Conservation (phyloP, 1,140 invertebrate genomes). For the Drosophila virilis region DNA sequence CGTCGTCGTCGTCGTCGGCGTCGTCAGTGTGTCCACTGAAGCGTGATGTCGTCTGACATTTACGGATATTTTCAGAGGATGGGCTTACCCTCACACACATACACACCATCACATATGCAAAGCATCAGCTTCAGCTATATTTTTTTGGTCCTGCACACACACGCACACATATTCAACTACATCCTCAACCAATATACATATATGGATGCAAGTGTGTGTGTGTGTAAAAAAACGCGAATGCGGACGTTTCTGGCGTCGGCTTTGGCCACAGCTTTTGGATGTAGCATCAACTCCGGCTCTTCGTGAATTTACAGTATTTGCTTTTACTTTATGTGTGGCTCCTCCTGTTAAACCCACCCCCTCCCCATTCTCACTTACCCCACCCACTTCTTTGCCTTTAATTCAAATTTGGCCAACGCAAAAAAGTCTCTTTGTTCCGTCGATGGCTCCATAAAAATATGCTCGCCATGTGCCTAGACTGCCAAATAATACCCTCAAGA, state of each 20-base stretch:
- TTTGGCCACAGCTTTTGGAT: conserved; percentile 38
- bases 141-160: background rate
- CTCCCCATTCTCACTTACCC: background rate
- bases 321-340: conserved; percentile 49
- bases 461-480: conserved; percentile 32
- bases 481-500: conserved; percentile 13
- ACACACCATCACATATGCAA: conserved; percentile 46
- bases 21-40: conserved; percentile 70
- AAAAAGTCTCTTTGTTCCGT: conserved; percentile 75
- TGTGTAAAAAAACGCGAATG: conserved; percentile 55
- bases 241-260: conserved; percentile 49
- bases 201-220: conserved; percentile 9
- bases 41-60: conserved; percentile 84
- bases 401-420: conserved; percentile 71
- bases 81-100: conserved; percentile 4
- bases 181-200: background rate
- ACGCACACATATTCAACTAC: background rate
- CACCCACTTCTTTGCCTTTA: background rate
- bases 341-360: conserved; percentile 17
- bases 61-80: conserved; percentile 57
- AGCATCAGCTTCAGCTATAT: conserved; percentile 3
- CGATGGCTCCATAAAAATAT: conserved; percentile 60
- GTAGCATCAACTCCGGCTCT: background rate
- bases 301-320: conserved; percentile 64
- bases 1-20: background rate